A percentile compares a stretch with the other conserved stretches of the same genome.
phyloP scores from a whole-genome alignment of 1,140 invertebrate species.

The Drosophila repletoides region DNA sequence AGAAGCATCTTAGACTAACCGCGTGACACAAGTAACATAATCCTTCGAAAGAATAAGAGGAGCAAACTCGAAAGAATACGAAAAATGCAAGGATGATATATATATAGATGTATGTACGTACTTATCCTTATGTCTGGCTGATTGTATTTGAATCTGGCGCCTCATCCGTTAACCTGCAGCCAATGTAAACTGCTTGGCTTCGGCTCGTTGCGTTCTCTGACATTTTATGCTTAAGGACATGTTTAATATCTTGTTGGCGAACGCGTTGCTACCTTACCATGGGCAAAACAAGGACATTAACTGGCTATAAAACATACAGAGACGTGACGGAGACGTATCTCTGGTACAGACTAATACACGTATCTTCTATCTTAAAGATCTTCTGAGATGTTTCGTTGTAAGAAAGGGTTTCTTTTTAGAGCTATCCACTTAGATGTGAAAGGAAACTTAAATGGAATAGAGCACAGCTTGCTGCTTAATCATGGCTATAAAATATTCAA shows the following conservation, averaged over 20 bases:
- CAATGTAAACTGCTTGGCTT: constrained; percentile 70
- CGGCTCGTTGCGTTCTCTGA: constrained; percentile 71
- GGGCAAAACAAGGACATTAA: no score
- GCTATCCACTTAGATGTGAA: no score
- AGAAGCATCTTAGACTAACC: constrained; percentile 16
- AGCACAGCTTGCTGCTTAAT: no score
- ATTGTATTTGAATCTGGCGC: constrained; percentile 12
- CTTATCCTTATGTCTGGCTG: constrained; percentile 31
- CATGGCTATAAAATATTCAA: no score
- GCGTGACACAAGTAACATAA: constrained; percentile 26
- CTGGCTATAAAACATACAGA: no score
- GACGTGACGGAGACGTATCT: no score
- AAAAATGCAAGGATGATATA: not conserved
- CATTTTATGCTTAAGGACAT: constrained; percentile 76
- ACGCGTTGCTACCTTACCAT: not conserved
- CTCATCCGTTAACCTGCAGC: constrained; percentile 39
- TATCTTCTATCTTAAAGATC: no score
- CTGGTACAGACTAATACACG: no score
- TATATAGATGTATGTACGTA: constrained; percentile 42
- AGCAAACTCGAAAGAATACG: not conserved
- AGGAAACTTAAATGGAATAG: no score
- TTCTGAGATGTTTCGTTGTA: no score
- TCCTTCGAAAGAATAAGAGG: constrained; percentile 7
- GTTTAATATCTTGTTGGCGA: constrained; percentile 64
- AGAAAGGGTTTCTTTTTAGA: no score